Base-by-base conservation (phyloP, 2,888 invertebrate species). In the Cordylochernes scorpioides region DNA sequence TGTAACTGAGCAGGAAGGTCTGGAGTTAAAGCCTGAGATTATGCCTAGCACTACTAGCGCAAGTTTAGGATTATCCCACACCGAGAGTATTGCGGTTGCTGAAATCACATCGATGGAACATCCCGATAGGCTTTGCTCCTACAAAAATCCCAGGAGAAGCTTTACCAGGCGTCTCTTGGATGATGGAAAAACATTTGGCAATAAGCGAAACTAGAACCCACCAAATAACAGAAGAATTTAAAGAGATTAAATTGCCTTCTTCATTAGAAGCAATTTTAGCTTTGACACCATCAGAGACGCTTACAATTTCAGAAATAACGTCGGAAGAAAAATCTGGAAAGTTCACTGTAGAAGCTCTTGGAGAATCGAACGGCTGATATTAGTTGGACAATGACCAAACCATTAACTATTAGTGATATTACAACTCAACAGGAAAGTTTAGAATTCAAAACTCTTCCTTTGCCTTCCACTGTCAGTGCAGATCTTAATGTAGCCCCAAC, bases 11-110 rank as follows among this genome's bases (percentile, higher is more conserved):
- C n/a, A n/a, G n/a, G n/a, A n/a, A n/a, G n/a, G n/a, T n/a, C 64
- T 68, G 35, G 73, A 73, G 52, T 61, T 62, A 36, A 71, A 71
- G 58, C 68, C 67, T 2, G 55, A 59, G 14, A 59, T 66, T 36
- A 49, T 61, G 13, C 57, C 61, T 2, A 57, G 62, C 8, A 15
- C 26, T 25, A 33, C 32, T 3, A 31, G 28, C 5, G 39, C 37
- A 12, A 15, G 7, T 3, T 25, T 39, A 5, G 29, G 28, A 25
- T 32, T 31, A 21, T 29, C 31, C 4, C 36, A 34, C 14, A 32
- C 31, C 17, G 32, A 39, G 27, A 31, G 33, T 5, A 28, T 33
- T n/a, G 18, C 31, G 1, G 28, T 39, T 2, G 30, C 31, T 28
- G 37, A 37, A 30, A 33, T 37, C 2, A 30, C 24, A 13, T 17